Conservation (phyloP, 2,888 invertebrate genomes). For the Amblyteles armatorius region DNA sequence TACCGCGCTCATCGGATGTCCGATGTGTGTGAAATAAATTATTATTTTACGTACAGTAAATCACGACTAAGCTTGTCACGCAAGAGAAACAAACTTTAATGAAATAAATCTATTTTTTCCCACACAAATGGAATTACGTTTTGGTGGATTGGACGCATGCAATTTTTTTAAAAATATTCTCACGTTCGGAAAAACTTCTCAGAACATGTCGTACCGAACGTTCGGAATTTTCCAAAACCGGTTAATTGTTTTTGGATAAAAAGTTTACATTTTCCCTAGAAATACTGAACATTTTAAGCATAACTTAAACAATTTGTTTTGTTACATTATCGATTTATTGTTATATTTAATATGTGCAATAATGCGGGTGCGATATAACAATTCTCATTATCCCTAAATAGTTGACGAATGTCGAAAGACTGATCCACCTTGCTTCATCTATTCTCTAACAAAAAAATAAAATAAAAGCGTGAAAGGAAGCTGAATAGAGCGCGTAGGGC, state of each 20-base stretch:
- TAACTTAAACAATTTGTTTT: neutral
- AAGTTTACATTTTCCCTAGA: neutral
- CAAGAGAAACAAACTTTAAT: neutral
- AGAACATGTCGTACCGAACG: neutral
- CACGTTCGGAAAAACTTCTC: neutral
- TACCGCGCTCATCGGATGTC: neutral
- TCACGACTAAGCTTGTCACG: constrained; percentile 24
- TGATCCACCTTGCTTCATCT: neutral
- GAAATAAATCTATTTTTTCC: constrained; percentile 4
- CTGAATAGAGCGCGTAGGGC: neutral
- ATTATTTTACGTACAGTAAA: neutral
- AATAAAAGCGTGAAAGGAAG: neutral
- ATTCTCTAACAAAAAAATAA: neutral
- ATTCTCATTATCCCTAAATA: neutral
- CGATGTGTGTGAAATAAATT: constrained; percentile 4
- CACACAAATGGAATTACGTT: neutral
- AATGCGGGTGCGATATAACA: neutral
- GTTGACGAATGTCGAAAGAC: neutral
- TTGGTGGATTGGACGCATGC: neutral
- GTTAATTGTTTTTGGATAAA: neutral
- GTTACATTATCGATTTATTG: neutral
- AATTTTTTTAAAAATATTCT: neutral
- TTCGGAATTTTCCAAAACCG: neutral
- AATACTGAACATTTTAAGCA: neutral
- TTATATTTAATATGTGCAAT: neutral